A percentile compares a stretch with the other conserved stretches of the same genome.
Evolutionary conservation across 2,888 invertebrate species (phyloP).

Genomic region (Drosophila nr. perissopoda): DNA sequence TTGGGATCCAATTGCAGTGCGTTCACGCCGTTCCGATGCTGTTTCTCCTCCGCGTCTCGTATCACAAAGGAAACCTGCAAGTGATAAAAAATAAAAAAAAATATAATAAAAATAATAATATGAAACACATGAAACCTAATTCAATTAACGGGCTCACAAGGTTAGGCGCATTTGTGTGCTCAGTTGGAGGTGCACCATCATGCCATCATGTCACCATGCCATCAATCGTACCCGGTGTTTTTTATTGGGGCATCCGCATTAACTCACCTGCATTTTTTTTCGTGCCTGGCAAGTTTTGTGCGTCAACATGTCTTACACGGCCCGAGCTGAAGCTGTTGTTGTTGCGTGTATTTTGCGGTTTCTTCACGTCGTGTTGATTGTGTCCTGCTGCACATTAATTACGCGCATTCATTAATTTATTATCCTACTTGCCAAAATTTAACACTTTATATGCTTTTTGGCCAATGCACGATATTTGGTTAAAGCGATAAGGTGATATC

Average conservation of each 20-base stretch:
- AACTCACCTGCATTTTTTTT: conserved; percentile 86
- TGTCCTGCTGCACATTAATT: conserved; percentile 56
- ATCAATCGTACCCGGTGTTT: conserved; percentile 53
- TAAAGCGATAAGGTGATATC: conserved; percentile 35
- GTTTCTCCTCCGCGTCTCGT: conserved; percentile 96
- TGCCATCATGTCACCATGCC: neutral
- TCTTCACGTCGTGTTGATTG: conserved; percentile 48
- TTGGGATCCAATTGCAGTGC: conserved; percentile 96
- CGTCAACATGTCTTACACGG: conserved; percentile 84
- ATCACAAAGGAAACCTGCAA: conserved; percentile 97
- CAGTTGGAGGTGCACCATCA: neutral
- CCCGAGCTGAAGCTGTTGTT: conserved; percentile 40
- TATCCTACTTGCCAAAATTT: conserved; percentile 51
- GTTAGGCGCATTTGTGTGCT: neutral
- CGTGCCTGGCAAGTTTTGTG: conserved; percentile 85
- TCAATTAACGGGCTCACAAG: conserved; percentile 20
- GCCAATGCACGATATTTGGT: conserved; percentile 45
- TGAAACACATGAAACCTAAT: conserved; percentile 14
- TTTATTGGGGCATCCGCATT: conserved; percentile 40
- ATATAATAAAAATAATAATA: neutral
- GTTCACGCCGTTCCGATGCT: conserved; percentile 98
- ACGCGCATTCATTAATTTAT: conserved; percentile 55
- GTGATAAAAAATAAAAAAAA: neutral
- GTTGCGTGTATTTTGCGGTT: conserved; percentile 41
- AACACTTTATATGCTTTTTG: conserved; percentile 51